phyloP scores from a whole-genome alignment of 2,888 invertebrate species.

The Leptogaster cylindrica region DNA sequence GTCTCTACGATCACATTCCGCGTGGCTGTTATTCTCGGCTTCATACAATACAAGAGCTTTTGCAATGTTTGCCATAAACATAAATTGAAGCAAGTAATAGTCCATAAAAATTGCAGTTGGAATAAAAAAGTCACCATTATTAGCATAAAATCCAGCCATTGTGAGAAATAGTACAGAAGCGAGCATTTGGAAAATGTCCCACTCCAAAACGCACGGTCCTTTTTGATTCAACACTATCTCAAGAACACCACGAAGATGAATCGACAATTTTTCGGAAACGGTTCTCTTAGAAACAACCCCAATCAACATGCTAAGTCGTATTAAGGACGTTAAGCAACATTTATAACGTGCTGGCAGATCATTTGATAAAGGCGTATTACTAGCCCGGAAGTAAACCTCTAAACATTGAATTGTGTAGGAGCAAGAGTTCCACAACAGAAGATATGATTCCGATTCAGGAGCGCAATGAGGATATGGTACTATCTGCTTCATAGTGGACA shows the following conservation, averaged over 20 bases:
- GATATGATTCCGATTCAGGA: conserved; percentile 47
- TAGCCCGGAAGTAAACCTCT: conserved; percentile 74
- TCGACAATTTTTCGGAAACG: conserved; percentile 52
- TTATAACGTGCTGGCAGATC: conserved; percentile 78
- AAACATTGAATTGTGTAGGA: conserved; percentile 81
- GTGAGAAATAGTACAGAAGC: conserved; percentile 78
- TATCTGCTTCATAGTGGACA: conserved; percentile 48
- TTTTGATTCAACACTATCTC: conserved; percentile 56
- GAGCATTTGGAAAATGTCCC: conserved; percentile 85
- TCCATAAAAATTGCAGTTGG: conserved; percentile 77
- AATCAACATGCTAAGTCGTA: conserved; percentile 67
- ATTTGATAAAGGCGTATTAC: conserved; percentile 74
- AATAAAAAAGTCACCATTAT: conserved; percentile 63
- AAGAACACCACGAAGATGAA: conserved; percentile 53
- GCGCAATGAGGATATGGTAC: conserved; percentile 46
- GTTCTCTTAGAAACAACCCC: conserved; percentile 56
- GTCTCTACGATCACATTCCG: too few relatives aligned
- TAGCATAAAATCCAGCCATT: conserved; percentile 72
- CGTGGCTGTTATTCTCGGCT: too few relatives aligned
- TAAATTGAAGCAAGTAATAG: conserved; percentile 77
- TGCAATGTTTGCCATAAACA: conserved; percentile 79
- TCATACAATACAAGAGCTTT: conserved; percentile 79
- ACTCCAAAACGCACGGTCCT: conserved; percentile 74
- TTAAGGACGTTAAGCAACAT: conserved; percentile 77
- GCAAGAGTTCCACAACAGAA: conserved; percentile 72